Base-by-base conservation (phyloP, 2,113 vertebrate genomes). In the Cavia aperea region DNA sequence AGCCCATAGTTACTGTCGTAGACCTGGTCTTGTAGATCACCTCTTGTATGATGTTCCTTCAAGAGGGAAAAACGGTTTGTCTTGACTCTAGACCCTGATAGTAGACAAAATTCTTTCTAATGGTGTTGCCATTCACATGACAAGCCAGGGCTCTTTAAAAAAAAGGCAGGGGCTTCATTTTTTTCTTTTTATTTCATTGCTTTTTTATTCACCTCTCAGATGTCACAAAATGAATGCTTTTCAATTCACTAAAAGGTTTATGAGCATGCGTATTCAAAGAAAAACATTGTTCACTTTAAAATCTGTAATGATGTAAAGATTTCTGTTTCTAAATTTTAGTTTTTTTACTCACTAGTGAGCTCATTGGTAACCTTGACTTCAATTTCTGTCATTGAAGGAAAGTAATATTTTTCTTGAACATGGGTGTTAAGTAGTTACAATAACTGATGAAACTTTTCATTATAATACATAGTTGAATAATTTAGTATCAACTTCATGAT, bases 401-500 rank as follows among this genome's bases (percentile, higher is more conserved):
- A 86, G 11, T 84, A 58, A 4, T 83, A 24, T 81, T 93, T 88
- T 90, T 86, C 58, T 54, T 88, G 26, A 89, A 89, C 46, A 86
- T 63, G 39, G 12, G 1, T 86, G 26, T 89, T 79, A 78, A 66
- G 43, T 68, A 31, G 49, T 70, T 8, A 43, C 7, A 65, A 36
- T 46, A 66, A 62, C 15, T 33, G 60, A 81, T 43, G 68, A 46
- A 79, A 15, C 77, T 92, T 88, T 91, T 81, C 43, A 70, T 23
- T 58, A 23, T 63, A 9, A n/a, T 79, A 81, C 0, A 2, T 81
- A 31, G 58, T n/a, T 81, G 1, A 7, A 18, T 78, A 68, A 4
- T 65, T 93, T 7, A 36, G 16, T 56, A 5, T 23, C 81, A 7
- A 81, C 75, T 54, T 86, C 23, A 19, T 84, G 86, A 33, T 66